phyloP scores from a whole-genome alignment of 2,113 vertebrate species.

The Benitochromis conjunctus region DNA sequence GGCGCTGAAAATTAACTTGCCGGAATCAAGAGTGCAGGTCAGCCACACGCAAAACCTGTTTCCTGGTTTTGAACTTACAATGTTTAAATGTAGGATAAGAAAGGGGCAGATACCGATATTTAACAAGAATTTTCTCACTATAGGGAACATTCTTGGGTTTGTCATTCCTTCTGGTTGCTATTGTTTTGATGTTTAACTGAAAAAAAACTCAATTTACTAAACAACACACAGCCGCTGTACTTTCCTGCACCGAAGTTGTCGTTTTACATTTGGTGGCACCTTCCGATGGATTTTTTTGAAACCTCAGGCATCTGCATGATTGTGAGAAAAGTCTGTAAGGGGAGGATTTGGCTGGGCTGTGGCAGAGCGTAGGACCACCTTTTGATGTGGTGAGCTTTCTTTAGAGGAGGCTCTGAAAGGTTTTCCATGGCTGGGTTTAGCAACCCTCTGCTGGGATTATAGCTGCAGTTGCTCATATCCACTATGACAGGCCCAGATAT shows the following conservation, averaged over 20 bases:
- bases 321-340: background rate
- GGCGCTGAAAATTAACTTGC: conserved; percentile 96
- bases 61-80: background rate
- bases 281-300: background rate
- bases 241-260: background rate
- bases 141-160: no score
- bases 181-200: no score
- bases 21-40: conserved; percentile 95
- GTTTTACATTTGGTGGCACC: background rate
- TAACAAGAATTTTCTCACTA: no score
- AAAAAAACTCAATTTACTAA: no score
- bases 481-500: background rate
- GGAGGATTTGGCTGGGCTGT: background rate
- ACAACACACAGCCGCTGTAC: no score
- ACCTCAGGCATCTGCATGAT: background rate
- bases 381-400: background rate
- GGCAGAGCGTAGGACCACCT: background rate
- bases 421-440: background rate
- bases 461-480: background rate
- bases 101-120: background rate
- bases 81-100: background rate
- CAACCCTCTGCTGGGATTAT: background rate
- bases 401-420: background rate
- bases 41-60: background rate
- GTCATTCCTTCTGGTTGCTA: no score